Evolutionary conservation across 2,113 vertebrate genomes (phyloP).

Genomic region (Glaucomys volans): DNA sequence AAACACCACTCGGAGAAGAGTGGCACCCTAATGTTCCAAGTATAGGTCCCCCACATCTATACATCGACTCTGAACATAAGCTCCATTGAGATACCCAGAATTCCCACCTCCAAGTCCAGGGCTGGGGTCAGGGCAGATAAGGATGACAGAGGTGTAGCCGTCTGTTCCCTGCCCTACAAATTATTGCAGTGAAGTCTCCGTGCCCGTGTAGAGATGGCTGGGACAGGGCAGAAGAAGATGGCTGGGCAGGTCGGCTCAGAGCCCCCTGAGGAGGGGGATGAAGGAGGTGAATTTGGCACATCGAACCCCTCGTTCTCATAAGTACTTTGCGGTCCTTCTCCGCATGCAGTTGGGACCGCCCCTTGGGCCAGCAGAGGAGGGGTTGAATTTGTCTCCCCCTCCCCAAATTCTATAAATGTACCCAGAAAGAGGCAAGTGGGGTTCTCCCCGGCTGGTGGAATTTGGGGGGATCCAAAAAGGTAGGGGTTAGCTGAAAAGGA

Average conservation of each 20-base stretch:
- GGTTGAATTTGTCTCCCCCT: neutral
- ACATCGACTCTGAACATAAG: neutral
- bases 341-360: neutral
- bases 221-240: constrained; percentile 59
- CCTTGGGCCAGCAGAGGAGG: constrained; percentile 21
- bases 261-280: constrained; percentile 54
- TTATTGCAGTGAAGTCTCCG: constrained; percentile 77
- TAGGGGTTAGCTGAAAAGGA: constrained; percentile 60
- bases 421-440: constrained; percentile 61
- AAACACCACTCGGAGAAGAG: constrained; percentile 25
- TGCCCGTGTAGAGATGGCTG: constrained; percentile 58
- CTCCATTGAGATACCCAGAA: neutral
- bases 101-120: constrained; percentile 37
- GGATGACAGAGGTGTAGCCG: neutral
- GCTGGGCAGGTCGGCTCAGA: constrained; percentile 79
- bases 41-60: neutral
- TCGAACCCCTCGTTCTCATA: constrained; percentile 65
- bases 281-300: constrained; percentile 81
- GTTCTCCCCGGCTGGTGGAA: constrained; percentile 80
- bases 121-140: constrained; percentile 5
- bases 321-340: constrained; percentile 75
- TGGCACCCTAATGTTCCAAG: constrained; percentile 24
- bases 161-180: constrained; percentile 27
- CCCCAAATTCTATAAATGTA: constrained; percentile 52
- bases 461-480: constrained; percentile 54